phyloP scores from a whole-genome alignment of 2,797 vertebrate species.

The Phoxinus dragarum region DNA sequence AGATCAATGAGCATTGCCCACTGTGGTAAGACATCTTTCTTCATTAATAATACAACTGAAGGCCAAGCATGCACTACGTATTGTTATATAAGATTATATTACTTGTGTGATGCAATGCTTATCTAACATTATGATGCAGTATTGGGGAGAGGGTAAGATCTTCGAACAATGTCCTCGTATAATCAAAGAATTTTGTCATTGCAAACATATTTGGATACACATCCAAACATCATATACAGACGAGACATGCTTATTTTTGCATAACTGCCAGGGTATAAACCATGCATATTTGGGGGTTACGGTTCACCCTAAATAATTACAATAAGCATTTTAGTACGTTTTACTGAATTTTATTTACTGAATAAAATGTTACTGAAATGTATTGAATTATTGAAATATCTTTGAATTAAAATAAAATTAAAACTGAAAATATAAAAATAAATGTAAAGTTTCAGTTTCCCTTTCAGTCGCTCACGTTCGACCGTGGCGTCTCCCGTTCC shows the following conservation, averaged over 20 bases:
- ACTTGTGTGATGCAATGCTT: conserved; percentile 26
- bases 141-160: neutral
- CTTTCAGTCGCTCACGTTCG: no score
- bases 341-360: neutral
- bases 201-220: neutral
- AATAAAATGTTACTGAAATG: neutral
- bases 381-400: no score
- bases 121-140: neutral
- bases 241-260: neutral
- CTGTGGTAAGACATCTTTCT: conserved; percentile 85
- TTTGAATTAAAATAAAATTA: no score
- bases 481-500: no score
- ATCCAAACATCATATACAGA: neutral
- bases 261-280: neutral
- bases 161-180: neutral
- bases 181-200: neutral
- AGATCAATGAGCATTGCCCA: conserved; percentile 93
- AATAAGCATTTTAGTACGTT: conserved; percentile 2
- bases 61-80: conserved; percentile 14
- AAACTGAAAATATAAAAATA: no score
- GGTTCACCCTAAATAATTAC: neutral
- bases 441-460: no score
- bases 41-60: conserved; percentile 54
- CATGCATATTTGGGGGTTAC: neutral
- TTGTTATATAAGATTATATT: neutral